Conservation (phyloP, 1,140 invertebrate genomes). For the Varroa destructor region DNA sequence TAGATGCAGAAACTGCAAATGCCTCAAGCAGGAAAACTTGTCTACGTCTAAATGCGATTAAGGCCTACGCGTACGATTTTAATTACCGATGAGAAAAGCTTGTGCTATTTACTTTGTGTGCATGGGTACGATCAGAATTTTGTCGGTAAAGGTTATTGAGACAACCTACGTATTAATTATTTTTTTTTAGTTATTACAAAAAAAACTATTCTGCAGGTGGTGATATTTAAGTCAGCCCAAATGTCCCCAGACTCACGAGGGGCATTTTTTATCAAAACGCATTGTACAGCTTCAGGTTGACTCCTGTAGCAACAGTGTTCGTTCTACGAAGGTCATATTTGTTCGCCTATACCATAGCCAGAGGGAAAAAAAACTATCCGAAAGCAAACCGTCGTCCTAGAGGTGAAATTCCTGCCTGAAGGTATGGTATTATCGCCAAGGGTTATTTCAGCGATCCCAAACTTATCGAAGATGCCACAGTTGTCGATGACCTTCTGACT, state of each 20-base stretch:
- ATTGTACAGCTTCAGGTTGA: slow-evolving; percentile 60
- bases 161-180: too few relatives aligned
- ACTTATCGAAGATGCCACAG: slow-evolving; percentile 65
- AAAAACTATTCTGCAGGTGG: too few relatives aligned
- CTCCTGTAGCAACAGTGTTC: slow-evolving; percentile 31
- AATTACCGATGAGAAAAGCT: too few relatives aligned
- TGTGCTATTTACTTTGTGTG: too few relatives aligned
- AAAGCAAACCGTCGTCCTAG: slow-evolving; percentile 71
- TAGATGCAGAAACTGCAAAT: too few relatives aligned
- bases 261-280: slow-evolving; percentile 78
- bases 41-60: too few relatives aligned
- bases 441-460: slow-evolving; percentile 86
- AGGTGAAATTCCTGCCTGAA: slow-evolving; percentile 82
- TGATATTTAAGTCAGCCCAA: slow-evolving; percentile 84
- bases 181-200: too few relatives aligned
- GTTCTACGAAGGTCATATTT: slow-evolving; percentile 67
- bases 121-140: too few relatives aligned
- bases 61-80: too few relatives aligned
- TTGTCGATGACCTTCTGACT: not conserved
- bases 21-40: too few relatives aligned
- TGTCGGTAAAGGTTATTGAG: too few relatives aligned
- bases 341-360: slow-evolving; percentile 78
- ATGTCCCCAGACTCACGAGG: slow-evolving; percentile 88
- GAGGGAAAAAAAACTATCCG: slow-evolving; percentile 53
- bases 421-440: slow-evolving; percentile 67